A percentile compares a stretch with the other conserved stretches of the same genome.
These are phyloP conservation scores for Autographa gamma DNA, from an alignment of 2,888 invertebrate genomes.

Conservation along the genomic window DNA sequence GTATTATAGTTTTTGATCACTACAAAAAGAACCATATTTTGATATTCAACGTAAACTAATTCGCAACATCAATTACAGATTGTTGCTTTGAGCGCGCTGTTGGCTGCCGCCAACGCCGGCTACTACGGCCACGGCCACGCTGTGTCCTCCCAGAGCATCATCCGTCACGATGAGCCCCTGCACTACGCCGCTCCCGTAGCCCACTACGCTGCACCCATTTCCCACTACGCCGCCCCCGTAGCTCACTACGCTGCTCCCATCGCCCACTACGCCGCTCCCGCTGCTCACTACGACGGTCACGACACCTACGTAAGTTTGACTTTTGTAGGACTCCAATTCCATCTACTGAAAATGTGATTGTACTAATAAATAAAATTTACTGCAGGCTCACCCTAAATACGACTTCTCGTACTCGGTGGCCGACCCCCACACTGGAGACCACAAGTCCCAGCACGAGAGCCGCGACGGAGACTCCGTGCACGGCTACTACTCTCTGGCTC, in stretches of 20 bases:
- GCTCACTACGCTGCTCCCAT: conserved; percentile 56
- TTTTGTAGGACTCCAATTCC: neutral
- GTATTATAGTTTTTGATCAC: too few species aligned
- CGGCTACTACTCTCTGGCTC: conserved; percentile 80
- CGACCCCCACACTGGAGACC: conserved; percentile 85
- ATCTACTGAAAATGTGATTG: neutral
- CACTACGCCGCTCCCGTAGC: conserved; percentile 59
- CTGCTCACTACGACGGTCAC: conserved; percentile 59
- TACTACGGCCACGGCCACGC: conserved; percentile 72
- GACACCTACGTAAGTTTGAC: conserved; percentile 21
- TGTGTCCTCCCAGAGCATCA: conserved; percentile 77
- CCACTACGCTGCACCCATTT: conserved; percentile 61
- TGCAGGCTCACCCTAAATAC: conserved; percentile 55
- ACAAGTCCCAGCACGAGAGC: conserved; percentile 81
- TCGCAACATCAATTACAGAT: conserved; percentile 67
- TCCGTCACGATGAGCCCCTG: conserved; percentile 72
- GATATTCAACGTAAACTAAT: neutral
- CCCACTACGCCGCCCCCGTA: conserved; percentile 53
- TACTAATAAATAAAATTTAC: neutral
- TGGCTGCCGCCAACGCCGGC: conserved; percentile 85
- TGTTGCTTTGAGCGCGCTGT: conserved; percentile 76
- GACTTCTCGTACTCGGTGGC: conserved; percentile 82
- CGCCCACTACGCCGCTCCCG: conserved; percentile 57
- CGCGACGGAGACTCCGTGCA: conserved; percentile 82
- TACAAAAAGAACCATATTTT: too few species aligned